Percentiles rank a stretch among this genome's conserved stretches.
Conservation (phyloP, 2,113 vertebrate genomes). For the Grus americana region DNA sequence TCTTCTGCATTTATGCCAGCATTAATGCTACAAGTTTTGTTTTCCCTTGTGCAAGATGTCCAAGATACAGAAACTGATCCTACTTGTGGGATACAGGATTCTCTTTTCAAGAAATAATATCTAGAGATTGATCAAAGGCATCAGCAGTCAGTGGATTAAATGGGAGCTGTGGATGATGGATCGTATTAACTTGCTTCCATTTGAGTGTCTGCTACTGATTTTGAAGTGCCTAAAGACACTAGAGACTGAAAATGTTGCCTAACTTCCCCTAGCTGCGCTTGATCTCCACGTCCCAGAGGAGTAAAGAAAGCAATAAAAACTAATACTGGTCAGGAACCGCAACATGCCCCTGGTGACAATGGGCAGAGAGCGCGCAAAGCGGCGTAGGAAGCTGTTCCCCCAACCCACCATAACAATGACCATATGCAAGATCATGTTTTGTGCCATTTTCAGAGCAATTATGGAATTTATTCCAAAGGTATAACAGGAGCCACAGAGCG, state of each 20-base stretch:
- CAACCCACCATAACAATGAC: not conserved
- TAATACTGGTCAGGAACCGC: not conserved
- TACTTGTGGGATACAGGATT: not conserved
- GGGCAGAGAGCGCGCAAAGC: not conserved
- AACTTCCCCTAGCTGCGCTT: not conserved
- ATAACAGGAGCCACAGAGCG: not conserved
- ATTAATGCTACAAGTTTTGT: not conserved
- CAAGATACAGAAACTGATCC: not conserved
- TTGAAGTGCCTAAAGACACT: not conserved
- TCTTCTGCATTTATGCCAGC: not conserved
- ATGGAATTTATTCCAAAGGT: not conserved
- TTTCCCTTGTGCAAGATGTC: not conserved
- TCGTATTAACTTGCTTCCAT: not conserved
- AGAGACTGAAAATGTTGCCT: not conserved
- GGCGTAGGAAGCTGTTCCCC: not conserved
- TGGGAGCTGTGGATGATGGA: not conserved
- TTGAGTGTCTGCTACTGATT: not conserved
- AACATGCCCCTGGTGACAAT: not conserved
- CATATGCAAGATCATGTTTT: not conserved
- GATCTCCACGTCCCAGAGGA: not conserved
- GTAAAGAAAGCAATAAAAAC: not conserved
- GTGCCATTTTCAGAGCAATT: not conserved
- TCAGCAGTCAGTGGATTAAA: not conserved
- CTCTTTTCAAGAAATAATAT: not conserved
- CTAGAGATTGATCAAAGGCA: not conserved